Evolutionary conservation across 2,113 vertebrate genomes (phyloP).

Genomic region (Nestor notabilis): DNA sequence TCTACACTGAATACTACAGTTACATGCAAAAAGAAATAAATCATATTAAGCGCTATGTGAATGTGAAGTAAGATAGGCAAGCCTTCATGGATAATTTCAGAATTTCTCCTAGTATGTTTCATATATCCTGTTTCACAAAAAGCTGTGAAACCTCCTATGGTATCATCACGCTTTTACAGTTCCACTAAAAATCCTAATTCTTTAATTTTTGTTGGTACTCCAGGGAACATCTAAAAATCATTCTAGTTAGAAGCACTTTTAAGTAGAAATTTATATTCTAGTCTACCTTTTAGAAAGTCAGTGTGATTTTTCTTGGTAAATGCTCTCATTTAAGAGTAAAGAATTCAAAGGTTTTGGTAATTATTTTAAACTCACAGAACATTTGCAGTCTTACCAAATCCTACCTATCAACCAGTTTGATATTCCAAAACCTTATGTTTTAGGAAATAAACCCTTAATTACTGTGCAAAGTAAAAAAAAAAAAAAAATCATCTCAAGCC

Average conservation of each 20-base stretch:
- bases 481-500: not conserved
- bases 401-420: not conserved
- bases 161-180: not conserved
- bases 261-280: not conserved
- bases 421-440: not conserved
- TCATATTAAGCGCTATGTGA: not conserved
- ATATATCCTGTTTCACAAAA: not conserved
- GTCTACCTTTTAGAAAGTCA: not conserved
- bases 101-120: not conserved
- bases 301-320: not conserved
- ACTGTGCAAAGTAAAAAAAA: not conserved
- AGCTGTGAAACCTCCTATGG: not conserved
- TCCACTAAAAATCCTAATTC: not conserved
- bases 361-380: not conserved
- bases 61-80: not conserved
- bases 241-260: not conserved
- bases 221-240: not conserved
- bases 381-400: not conserved
- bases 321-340: not conserved
- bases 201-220: not conserved
- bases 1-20: not conserved
- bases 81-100: not conserved
- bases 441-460: not conserved
- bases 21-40: not conserved
- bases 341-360: not conserved